Evolutionary conservation across 2,113 vertebrate species (phyloP).

Genomic region (Nematolebias whitei): DNA sequence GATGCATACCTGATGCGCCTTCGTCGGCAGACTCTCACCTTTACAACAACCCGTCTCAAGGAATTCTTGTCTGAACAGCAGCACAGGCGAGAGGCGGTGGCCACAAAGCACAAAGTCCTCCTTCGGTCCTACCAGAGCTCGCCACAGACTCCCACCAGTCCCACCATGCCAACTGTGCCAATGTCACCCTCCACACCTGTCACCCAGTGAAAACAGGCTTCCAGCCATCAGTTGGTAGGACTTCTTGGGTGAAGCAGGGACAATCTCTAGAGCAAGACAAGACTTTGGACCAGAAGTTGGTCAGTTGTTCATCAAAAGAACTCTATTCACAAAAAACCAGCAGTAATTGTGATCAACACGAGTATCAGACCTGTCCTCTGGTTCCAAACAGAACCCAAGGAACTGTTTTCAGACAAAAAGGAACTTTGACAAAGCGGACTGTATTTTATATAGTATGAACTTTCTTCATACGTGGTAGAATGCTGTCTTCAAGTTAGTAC

Average conservation of each 20-base stretch:
- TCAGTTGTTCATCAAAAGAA: slow-evolving; percentile 27
- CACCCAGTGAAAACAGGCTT: slow-evolving; percentile 75
- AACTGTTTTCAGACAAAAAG: slow-evolving; percentile 8
- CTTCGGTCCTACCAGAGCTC: slow-evolving; percentile 90
- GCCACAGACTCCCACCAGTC: slow-evolving; percentile 85
- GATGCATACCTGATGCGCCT: slow-evolving; percentile 97
- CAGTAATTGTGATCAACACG: slow-evolving; percentile 15
- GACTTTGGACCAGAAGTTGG: slow-evolving; percentile 38
- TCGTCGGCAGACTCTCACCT: slow-evolving; percentile 95
- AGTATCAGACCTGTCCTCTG: slow-evolving; percentile 7
- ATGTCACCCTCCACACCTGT: slow-evolving; percentile 67
- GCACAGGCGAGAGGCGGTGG: slow-evolving; percentile 78
- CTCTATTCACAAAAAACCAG: slow-evolving; percentile 46
- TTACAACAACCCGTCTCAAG: slow-evolving; percentile 95
- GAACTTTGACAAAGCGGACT: slow-evolving; percentile 36
- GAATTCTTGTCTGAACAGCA: slow-evolving; percentile 94
- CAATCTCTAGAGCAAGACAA: slow-evolving; percentile 4
- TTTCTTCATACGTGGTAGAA: slow-evolving; percentile 34
- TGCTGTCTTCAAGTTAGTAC: slow-evolving; percentile 56
- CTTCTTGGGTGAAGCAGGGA: neutral
- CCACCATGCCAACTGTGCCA: slow-evolving; percentile 70
- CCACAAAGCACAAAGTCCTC: slow-evolving; percentile 97
- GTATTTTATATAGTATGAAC: slow-evolving; percentile 35
- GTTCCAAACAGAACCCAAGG: slow-evolving; percentile 21
- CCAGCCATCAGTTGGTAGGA: slow-evolving; percentile 18